Percentiles rank a stretch among this genome's conserved stretches.
These are phyloP conservation scores for Cuniculus paca DNA, from an alignment of 2,797 vertebrate genomes.

Conservation along the genomic window DNA sequence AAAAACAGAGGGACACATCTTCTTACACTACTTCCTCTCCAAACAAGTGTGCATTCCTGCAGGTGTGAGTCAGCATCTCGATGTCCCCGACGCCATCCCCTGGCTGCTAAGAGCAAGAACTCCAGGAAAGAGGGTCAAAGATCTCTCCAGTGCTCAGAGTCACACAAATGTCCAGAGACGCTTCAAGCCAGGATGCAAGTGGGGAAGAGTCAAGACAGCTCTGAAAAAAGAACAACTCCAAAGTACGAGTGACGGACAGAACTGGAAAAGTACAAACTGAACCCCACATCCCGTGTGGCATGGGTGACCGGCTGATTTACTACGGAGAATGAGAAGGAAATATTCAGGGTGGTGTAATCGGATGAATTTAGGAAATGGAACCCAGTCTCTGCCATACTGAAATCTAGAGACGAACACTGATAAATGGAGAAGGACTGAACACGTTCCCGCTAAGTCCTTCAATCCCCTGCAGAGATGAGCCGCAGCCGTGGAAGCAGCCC, in stretches of 20 bases:
- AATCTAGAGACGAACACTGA: not conserved
- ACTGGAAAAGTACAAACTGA: not conserved
- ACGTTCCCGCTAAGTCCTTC: not conserved
- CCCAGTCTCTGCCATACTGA: not conserved
- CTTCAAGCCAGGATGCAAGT: not conserved
- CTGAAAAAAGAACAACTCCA: not conserved
- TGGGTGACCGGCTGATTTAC: not conserved
- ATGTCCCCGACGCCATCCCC: not conserved
- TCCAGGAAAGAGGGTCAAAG: not conserved
- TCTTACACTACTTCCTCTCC: not conserved
- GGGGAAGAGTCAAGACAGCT: not conserved
- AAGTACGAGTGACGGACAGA: no score
- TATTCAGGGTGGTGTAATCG: not conserved
- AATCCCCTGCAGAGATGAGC: not conserved
- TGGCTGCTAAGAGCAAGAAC: not conserved
- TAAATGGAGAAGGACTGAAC: not conserved
- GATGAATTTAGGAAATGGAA: not conserved
- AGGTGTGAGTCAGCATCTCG: no score
- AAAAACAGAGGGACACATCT: rapidly evolving
- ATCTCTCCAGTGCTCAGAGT: rapidly evolving
- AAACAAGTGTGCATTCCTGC: rapidly evolving
- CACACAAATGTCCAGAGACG: no score
- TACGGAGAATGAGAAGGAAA: not conserved
- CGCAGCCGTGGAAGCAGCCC: rapidly evolving
- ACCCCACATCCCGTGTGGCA: not conserved